Percentiles rank a stretch among this genome's conserved stretches.
These are phyloP conservation scores for Saimiri boliviensis DNA, from an alignment of 2,113 vertebrate genomes.

Conservation along the genomic window DNA sequence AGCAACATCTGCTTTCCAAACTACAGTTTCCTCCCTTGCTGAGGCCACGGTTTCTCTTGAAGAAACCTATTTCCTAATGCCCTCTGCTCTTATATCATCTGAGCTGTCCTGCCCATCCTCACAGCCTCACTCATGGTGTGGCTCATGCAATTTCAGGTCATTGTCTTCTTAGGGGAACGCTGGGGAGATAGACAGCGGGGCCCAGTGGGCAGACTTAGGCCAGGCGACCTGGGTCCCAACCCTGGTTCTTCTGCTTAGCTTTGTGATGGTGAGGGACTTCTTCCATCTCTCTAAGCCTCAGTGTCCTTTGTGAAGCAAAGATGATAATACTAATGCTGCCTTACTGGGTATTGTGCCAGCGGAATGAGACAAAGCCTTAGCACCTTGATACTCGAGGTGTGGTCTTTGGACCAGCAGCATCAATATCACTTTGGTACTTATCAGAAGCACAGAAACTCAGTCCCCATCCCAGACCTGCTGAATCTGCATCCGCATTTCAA, in stretches of 20 bases:
- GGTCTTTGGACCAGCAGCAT: not conserved
- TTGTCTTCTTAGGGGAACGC: not conserved
- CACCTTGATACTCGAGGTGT: not conserved
- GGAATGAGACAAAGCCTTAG: not conserved
- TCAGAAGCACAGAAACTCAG: not conserved
- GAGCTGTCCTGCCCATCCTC: not conserved
- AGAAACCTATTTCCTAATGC: not conserved
- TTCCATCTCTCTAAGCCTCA: not conserved
- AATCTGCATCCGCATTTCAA: not conserved
- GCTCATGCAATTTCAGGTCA: not conserved
- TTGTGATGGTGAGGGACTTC: not conserved
- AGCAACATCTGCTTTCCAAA: not conserved
- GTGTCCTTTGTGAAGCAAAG: not conserved
- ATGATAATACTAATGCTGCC: too few relatives aligned
- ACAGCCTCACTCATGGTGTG: not conserved
- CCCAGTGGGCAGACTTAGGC: not conserved
- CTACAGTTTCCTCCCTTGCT: not conserved
- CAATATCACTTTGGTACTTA: not conserved
- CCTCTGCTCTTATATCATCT: accelerated
- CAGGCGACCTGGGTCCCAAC: not conserved
- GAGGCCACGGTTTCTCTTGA: not conserved
- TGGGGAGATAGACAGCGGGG: not conserved
- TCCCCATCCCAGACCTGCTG: not conserved
- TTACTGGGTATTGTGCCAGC: not conserved
- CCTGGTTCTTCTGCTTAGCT: not conserved